Conservation (phyloP, 2,797 vertebrate species). For the Oreochromis mossambicus region DNA sequence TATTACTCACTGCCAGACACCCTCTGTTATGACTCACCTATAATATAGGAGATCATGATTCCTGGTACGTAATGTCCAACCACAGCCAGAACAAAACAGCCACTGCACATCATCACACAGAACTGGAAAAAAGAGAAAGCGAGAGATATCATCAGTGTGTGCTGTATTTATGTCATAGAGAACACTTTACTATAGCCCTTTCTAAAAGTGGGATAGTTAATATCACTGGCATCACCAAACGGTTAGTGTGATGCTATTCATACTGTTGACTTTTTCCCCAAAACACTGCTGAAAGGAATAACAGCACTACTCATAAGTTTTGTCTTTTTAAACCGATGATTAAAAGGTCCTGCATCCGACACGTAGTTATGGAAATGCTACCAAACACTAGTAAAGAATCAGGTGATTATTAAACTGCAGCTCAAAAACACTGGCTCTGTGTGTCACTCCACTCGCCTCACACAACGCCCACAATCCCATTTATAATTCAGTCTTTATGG, state of each 20-base stretch:
- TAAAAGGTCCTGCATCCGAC: background rate
- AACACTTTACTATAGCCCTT: background rate
- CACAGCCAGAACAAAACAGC: slow-evolving; percentile 84
- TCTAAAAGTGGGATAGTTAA: background rate
- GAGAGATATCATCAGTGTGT: background rate
- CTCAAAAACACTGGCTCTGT: background rate
- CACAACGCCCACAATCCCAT: background rate
- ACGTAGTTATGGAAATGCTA: background rate
- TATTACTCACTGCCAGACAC: background rate
- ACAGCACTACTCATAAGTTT: background rate
- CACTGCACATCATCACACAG: slow-evolving; percentile 87
- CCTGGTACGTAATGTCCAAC: slow-evolving; percentile 97
- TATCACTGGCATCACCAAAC: background rate
- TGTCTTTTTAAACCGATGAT: background rate
- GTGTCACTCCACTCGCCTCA: background rate
- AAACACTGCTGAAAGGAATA: background rate
- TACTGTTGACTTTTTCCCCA: rapidly evolving
- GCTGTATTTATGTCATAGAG: background rate
- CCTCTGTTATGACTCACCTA: slow-evolving; percentile 78
- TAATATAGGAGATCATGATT: slow-evolving; percentile 98
- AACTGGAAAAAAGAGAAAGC: slow-evolving; percentile 78
- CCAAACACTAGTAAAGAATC: background rate
- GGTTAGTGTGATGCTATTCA: background rate
- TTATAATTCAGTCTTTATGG: background rate
- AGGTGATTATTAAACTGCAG: background rate